Percentiles rank a stretch among this genome's conserved stretches.
These are phyloP conservation scores for Lordiphosa stackelbergi DNA, from an alignment of 1,140 invertebrate genomes.

Conservation along the genomic window DNA sequence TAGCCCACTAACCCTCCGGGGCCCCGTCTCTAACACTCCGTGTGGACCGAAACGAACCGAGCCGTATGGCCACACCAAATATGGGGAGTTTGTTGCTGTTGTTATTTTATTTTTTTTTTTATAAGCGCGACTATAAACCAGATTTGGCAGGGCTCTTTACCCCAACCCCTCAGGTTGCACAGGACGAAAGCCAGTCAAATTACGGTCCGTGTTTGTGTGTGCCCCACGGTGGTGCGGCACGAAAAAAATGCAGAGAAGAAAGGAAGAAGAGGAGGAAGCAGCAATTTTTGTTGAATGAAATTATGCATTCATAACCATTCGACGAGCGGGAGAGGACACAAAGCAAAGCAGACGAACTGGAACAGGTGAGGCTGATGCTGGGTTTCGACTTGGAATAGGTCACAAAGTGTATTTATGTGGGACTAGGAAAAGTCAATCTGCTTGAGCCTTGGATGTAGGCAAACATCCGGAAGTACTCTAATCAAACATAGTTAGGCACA, in stretches of 20 bases:
- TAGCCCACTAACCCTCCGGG: conserved; percentile 19
- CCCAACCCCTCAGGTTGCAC: conserved; percentile 20
- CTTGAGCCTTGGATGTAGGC: too few species aligned
- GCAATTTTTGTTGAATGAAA: conserved; percentile 53
- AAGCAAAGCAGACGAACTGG: conserved; percentile 15
- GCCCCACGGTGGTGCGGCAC: conserved; percentile 20
- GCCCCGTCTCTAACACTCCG: not conserved
- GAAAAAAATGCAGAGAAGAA: conserved; percentile 3
- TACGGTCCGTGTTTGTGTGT: conserved; percentile 41
- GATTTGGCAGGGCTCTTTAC: conserved; percentile 59
- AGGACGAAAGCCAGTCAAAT: conserved; percentile 41
- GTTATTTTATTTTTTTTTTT: conserved; percentile 36
- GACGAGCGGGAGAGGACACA: conserved; percentile 19
- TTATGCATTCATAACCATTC: conserved; percentile 64
- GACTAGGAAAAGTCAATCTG: conserved; percentile 11
- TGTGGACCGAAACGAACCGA: conserved; percentile 18
- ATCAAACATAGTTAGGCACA: conserved; percentile 22
- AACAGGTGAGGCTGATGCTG: conserved; percentile 17
- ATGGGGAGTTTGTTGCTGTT: conserved; percentile 38
- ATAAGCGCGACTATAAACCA: conserved; percentile 66
- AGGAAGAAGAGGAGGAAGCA: conserved; percentile 34
- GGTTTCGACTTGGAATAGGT: not conserved
- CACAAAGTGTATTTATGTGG: too few species aligned
- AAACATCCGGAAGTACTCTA: conserved; percentile 2
- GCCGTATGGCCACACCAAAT: conserved; percentile 23